Evolutionary conservation across 2,113 vertebrate species (phyloP).

Genomic region (Carettochelys insculpta): DNA sequence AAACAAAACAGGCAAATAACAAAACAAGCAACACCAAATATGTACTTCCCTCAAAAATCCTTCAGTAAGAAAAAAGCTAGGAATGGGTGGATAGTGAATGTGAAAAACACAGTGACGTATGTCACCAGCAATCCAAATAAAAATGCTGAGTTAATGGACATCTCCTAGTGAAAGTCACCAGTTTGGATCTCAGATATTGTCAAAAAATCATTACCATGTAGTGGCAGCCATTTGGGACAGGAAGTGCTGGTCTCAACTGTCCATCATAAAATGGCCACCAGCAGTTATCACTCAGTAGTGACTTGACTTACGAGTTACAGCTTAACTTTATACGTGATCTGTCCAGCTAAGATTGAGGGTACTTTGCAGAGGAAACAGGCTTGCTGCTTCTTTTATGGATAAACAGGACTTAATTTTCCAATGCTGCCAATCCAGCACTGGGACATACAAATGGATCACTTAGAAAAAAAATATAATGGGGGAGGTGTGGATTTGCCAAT

Average conservation of each 20-base stretch:
- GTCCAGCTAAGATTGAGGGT: constrained; percentile 18
- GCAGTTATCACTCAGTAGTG: not conserved
- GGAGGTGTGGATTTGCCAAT: not conserved
- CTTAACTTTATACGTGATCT: constrained; percentile 2
- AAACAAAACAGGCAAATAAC: not conserved
- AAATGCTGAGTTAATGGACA: not conserved
- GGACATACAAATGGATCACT: not conserved
- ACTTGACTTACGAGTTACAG: not conserved
- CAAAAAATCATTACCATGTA: not conserved
- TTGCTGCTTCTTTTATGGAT: not conserved
- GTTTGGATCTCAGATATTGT: not conserved
- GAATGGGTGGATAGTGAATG: not conserved
- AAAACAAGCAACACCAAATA: not conserved
- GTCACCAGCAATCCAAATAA: not conserved
- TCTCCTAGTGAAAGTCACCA: not conserved
- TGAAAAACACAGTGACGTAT: not conserved
- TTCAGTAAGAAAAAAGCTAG: not conserved
- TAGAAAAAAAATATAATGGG: not conserved
- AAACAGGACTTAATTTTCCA: not conserved
- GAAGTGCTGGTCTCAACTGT: not conserved
- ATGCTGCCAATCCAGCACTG: not conserved
- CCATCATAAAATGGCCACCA: not conserved
- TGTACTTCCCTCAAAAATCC: not conserved
- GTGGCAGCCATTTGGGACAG: not conserved
- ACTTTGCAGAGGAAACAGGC: not conserved